Base-by-base conservation (phyloP, 2,888 invertebrate genomes). In the Diarsia mendica region DNA sequence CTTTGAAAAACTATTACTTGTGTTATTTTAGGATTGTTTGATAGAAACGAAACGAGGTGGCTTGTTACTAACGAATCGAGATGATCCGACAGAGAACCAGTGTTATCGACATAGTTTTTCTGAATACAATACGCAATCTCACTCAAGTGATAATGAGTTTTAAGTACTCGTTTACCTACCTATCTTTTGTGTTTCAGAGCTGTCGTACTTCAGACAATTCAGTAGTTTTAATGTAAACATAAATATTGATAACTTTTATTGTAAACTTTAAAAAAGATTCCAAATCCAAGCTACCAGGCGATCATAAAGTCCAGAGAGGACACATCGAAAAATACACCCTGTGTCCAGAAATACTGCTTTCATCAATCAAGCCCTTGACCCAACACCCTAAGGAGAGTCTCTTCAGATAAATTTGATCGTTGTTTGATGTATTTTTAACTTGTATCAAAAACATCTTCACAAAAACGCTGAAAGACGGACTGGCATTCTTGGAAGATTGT, bases 391-490 rank as follows among this genome's bases (percentile, higher is more conserved):
- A 44, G 39, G 61, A 77, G 58, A n/a, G 60, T 15, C 53, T 55
- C 44, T 78, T 55, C 23, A 64, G 44, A n/a, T 55, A 44, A 67
- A 39, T 39, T 39, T 33, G n/a, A 67, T 53, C 77, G 28, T 28
- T 13, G 5, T 60, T 51, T 65, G 46, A 39, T 55, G 13, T 78
- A 67, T 51, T 81, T 78, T 67, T 82, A 76, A 78, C 48, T 33
- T 44, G 51, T 65, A n/a, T 80, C 64, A 60, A 80, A 65, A n/a
- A 48, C 46, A 51, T n/a, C 46, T 48, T 39, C 39, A 53, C 39
- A 53, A 80, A 15, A 53, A 18, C 4, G n/a, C 44, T 63, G 28
- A 72, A 71, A 60, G 51, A 60, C 49, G 13, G 11, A 46, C 53
- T 53, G 53, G 53, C 13, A 28, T 18, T 11, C 44, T 74, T 51